These are phyloP conservation scores for Mesochorus sp. DNA, from an alignment of 2,888 invertebrate genomes.

Conservation along the genomic window DNA sequence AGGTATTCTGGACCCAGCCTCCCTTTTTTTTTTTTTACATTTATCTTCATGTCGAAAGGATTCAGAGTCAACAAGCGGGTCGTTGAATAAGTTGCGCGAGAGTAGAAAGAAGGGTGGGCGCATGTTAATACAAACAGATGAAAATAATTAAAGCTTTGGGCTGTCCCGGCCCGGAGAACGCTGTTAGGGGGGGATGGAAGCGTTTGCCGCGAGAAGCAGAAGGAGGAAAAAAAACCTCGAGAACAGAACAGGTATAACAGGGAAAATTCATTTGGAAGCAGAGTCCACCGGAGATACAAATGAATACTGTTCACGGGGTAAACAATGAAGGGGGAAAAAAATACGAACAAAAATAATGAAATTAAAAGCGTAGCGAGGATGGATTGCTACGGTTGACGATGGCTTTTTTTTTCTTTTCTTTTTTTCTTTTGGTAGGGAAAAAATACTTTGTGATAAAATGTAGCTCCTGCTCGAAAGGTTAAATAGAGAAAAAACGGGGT, in stretches of 20 bases:
- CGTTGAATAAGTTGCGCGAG: not conserved
- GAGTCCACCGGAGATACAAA: slow-evolving; percentile 1
- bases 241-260: not conserved
- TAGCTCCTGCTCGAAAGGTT: too few relatives aligned
- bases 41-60: not conserved
- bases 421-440: not conserved
- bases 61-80: not conserved
- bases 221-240: too few relatives aligned
- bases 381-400: not conserved
- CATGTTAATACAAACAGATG: not conserved
- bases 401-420: not conserved
- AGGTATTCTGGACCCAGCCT: too few relatives aligned
- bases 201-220: not conserved
- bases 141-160: slow-evolving; percentile 12
- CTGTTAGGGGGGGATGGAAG: not conserved
- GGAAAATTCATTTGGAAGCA: slow-evolving; percentile 10
- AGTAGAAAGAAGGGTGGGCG: not conserved
- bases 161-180: not conserved
- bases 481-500: too few relatives aligned
- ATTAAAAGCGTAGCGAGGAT: not conserved
- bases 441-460: too few relatives aligned
- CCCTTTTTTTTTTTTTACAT: too few relatives aligned
- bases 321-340: slow-evolving; percentile 17
- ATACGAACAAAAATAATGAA: not conserved
- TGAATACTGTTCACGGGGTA: slow-evolving; percentile 10